A percentile compares a stretch with the other conserved stretches of the same genome.
phyloP scores from a whole-genome alignment of 2,888 invertebrate genomes.

The Synanthedon tipuliformis region DNA sequence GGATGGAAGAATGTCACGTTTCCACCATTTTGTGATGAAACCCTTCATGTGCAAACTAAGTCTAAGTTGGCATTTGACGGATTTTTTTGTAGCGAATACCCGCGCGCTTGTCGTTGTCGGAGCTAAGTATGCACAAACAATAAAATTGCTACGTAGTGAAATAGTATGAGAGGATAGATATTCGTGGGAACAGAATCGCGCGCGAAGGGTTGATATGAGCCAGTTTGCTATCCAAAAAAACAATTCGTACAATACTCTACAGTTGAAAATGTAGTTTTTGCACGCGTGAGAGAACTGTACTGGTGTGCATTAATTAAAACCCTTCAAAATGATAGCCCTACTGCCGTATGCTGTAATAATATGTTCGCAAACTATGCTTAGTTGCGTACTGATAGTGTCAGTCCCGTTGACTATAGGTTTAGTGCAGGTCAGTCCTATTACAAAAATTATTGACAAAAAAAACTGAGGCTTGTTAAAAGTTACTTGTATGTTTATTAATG shows the following conservation, averaged over 20 bases:
- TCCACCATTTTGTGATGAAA: background rate
- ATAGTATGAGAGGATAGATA: background rate
- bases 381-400: no score
- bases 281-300: background rate
- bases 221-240: slow-evolving; percentile 10
- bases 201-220: slow-evolving; percentile 5
- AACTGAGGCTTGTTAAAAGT: no score
- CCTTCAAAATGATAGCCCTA: background rate
- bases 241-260: background rate
- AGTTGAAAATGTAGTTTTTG: background rate
- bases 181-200: background rate
- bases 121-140: background rate
- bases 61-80: background rate
- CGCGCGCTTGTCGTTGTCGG: background rate
- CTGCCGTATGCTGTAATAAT: no score
- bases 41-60: background rate
- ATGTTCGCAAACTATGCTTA: no score
- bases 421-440: no score
- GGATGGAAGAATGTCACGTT: background rate
- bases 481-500: no score
- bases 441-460: no score
- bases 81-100: background rate
- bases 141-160: background rate
- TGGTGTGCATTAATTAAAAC: background rate
- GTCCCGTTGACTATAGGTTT: no score